A percentile compares a stretch with the other conserved stretches of the same genome.
Conservation (phyloP, 2,888 invertebrate species). For the Brachynemurus nebulosus region DNA sequence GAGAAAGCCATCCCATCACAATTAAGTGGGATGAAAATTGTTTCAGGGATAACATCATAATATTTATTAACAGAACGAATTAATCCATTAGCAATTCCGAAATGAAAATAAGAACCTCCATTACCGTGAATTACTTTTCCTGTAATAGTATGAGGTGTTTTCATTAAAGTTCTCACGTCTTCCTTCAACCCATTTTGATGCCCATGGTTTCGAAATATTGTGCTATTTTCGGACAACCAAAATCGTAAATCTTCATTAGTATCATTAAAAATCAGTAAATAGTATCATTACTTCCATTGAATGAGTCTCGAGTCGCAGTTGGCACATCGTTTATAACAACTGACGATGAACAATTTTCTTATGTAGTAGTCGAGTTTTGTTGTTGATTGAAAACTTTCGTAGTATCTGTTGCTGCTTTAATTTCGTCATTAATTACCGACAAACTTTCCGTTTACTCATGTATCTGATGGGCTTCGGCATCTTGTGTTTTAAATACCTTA, state of each 20-base stretch:
- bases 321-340: neutral
- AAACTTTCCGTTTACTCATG: neutral
- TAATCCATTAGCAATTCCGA: constrained; percentile 11
- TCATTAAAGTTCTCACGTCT: constrained; percentile 12
- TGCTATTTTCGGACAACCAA: constrained; percentile 1
- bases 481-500: neutral
- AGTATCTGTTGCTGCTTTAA: neutral
- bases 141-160: constrained; percentile 11
- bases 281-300: neutral
- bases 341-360: neutral
- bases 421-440: neutral
- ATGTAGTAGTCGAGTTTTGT: neutral
- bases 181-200: constrained; percentile 2
- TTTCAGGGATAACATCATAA: constrained; percentile 10
- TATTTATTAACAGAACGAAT: constrained; percentile 11
- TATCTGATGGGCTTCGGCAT: neutral
- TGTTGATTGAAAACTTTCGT: neutral
- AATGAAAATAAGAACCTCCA: constrained; percentile 12
- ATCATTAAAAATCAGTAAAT: neutral
- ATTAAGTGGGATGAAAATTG: constrained; percentile 15
- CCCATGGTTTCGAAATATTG: neutral
- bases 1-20: constrained; percentile 19
- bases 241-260: neutral
- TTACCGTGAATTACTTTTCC: constrained; percentile 7
- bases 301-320: neutral